Percentiles rank a stretch among this genome's conserved stretches.
Evolutionary conservation across 2,797 vertebrate species (phyloP).

Genomic region (Xenentodon cancila): DNA sequence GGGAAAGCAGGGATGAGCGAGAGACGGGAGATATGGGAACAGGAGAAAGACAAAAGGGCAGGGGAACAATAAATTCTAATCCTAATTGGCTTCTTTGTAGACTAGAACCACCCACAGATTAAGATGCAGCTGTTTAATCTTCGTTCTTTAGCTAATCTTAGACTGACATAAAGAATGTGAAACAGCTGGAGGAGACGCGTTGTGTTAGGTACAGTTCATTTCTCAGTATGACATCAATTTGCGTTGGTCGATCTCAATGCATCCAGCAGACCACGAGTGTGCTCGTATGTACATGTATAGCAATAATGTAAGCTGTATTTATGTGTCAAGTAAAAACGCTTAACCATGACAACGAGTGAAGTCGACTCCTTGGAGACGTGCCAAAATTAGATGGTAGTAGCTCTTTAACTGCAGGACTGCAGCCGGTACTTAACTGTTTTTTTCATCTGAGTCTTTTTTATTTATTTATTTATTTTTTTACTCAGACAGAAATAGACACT

Average conservation of each 20-base stretch:
- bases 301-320: constrained; percentile 5
- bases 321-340: constrained; percentile 22
- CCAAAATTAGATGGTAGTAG: constrained; percentile 24
- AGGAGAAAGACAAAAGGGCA: constrained; percentile 37
- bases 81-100: constrained; percentile 74
- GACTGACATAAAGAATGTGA: constrained; percentile 41
- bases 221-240: constrained; percentile 49
- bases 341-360: constrained; percentile 25
- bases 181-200: constrained; percentile 43
- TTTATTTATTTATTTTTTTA: background rate
- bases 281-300: constrained; percentile 27
- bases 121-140: constrained; percentile 76
- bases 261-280: constrained; percentile 9
- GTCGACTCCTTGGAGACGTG: constrained; percentile 6
- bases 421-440: constrained; percentile 3
- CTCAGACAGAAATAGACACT: constrained; percentile 9
- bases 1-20: constrained; percentile 36
- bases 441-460: background rate
- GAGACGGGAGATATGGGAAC: constrained; percentile 36
- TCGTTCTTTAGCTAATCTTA: constrained; percentile 59
- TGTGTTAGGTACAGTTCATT: constrained; percentile 38
- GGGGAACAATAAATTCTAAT: constrained; percentile 67
- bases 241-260: constrained; percentile 27
- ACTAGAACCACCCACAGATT: constrained; percentile 74
- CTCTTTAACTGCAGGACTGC: constrained; percentile 6